Base-by-base conservation (phyloP, 2,113 vertebrate species). In the Stercorarius parasiticus region DNA sequence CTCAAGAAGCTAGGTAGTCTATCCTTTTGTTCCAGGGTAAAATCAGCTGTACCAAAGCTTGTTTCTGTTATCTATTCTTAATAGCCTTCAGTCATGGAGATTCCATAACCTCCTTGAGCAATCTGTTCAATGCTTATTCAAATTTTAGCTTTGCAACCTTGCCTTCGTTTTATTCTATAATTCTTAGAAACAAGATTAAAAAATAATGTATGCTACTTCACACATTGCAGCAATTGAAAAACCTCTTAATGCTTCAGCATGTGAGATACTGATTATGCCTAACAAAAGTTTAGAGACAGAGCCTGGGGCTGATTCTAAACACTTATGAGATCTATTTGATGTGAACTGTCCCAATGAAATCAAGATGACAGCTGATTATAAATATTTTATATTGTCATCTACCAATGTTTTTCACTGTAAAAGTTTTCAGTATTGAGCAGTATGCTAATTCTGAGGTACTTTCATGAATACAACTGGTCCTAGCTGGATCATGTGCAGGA, bases 281-380 rank as follows among this genome's bases (percentile, higher is more conserved):
- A 89, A 89, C 47, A 71, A 88, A 95, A 76, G 69, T 67, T 82
- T 89, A 91, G 81, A 93, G 83, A 91, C 38, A 94, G 73, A 93
- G 89, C 91, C 93, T 85, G 65, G 16, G 89, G 91, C 90, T 93
- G 43, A 94, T 85, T 70, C 65, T 93, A 94, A 94, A 94, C 58
- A 89, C n/a, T 93, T 95, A 67, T 1, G 69, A 95, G 84, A 89
- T 65, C 86, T 85, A 64, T 95, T 91, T 95, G 88, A 94, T 85
- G 69, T 82, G 65, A 94, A 7, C 36, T 76, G 65, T 89, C 66
- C 56, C 70, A 80, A 45, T 91, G 88, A 97, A 95, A 92, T 92
- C 83, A 87, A 92, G 65, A 91, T n/a, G 93, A 87, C 77, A 95
- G 66, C 27, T 50, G 52, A 88, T 84, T 76, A 86, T 95, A 81